Evolutionary conservation across 2,888 invertebrate genomes (phyloP), one percentile per base, ranked within the genome.

Genomic region (Drosophila pegasa): DNA sequence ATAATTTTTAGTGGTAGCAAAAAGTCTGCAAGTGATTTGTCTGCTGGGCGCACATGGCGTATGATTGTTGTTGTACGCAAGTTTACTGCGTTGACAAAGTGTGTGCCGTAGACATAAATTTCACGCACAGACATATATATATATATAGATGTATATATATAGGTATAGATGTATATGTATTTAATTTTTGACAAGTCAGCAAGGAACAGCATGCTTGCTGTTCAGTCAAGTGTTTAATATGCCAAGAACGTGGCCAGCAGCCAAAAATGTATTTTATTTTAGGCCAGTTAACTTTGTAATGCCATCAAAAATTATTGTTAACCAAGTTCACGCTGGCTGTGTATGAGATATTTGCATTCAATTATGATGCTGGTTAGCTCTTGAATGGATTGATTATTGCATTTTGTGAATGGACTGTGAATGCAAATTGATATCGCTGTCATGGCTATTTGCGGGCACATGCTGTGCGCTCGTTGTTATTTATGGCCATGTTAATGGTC

Each of bases 11-110:
- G 47, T 16, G 29, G 20, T 33, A 3, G 14, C 37, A 22, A 55
- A 55, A 18, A 25, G 73, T 37, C 79, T 65, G 71, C 59, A 68
- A 78, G 57, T 75, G 71, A 78, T 71, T 77, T 78, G 71, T 78
- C 55, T 33, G 78, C 12, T 41, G 37, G 52, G 61, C 45, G 52
- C 65, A 74, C 78, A 60, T 65, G 74, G 63, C 78, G 71, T 66
- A 78, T 74, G 71, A 74, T 63, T 77, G 66, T 56, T 73, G 73
- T 64, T 67, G 54, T 22, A 10, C 61, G 38, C 31, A 60, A 51
- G 37, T 61, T 61, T 37, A 69, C 31, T 51, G 52, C 50, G 45
- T 54, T 61, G 67, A 61, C 58, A 73, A 51, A 48, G 35, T 60
- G 38, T 54, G 41, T 41, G 55, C 55, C 18, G 37, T n/a, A 37